Conservation (phyloP, 2,888 invertebrate genomes). For the Drosophila austrosaltans region DNA sequence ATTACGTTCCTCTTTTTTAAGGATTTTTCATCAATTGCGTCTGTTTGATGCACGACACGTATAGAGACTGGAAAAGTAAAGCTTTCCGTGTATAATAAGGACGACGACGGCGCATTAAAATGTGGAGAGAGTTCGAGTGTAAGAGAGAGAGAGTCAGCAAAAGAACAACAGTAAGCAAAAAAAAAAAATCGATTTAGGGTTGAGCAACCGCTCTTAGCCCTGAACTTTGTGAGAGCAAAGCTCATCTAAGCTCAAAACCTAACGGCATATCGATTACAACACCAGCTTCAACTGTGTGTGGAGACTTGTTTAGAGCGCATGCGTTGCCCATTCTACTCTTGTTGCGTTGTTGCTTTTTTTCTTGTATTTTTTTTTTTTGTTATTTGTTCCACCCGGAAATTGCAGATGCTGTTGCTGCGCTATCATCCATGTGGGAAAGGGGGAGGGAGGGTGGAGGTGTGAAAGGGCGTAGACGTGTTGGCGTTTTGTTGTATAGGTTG, state of each 20-base stretch:
- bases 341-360: conserved; percentile 26
- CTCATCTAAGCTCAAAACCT: conserved; percentile 40
- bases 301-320: conserved; percentile 34
- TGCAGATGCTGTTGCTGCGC: conserved; percentile 47
- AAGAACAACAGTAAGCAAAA: conserved; percentile 1
- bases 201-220: conserved; percentile 73
- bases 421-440: neutral
- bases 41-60: conserved; percentile 65
- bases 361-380: conserved; percentile 24
- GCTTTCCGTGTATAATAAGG: conserved; percentile 57
- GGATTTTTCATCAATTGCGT: conserved; percentile 48
- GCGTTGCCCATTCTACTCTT: conserved; percentile 4
- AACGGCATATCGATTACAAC: conserved; percentile 55
- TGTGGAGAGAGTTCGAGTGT: conserved; percentile 22
- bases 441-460: neutral
- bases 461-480: conserved; percentile 5
- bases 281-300: conserved; percentile 57
- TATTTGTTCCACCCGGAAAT: conserved; percentile 26
- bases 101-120: conserved; percentile 47
- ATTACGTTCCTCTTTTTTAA: conserved; percentile 27
- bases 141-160: conserved; percentile 7
- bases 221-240: conserved; percentile 59
- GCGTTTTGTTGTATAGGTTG: neutral
- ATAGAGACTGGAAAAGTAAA: conserved; percentile 65
- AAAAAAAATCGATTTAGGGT: conserved; percentile 58